Evolutionary conservation across 2,113 vertebrate species (phyloP).

Genomic region (Buteo buteo): DNA sequence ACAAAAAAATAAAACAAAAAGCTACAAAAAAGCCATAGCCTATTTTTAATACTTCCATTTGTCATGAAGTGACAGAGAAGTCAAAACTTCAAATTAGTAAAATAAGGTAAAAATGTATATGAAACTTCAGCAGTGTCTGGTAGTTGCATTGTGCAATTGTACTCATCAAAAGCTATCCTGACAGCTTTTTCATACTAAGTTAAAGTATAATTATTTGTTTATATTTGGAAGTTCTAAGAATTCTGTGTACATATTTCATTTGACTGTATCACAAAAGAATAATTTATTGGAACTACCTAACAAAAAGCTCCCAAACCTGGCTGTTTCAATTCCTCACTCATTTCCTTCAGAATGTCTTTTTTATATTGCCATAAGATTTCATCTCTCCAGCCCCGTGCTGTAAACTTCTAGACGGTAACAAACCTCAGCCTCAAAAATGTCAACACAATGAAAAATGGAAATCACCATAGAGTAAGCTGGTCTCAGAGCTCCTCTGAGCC

Average conservation of each 20-base stretch:
- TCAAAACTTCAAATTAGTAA: constrained; percentile 55
- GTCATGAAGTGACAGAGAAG: constrained; percentile 34
- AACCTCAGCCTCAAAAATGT: constrained; percentile 40
- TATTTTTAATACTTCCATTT: constrained; percentile 48
- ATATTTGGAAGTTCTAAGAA: constrained; percentile 67
- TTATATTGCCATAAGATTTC: constrained; percentile 41
- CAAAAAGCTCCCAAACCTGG: constrained; percentile 36
- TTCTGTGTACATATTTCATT: constrained; percentile 47
- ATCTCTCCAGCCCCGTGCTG: constrained; percentile 10
- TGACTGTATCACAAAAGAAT: constrained; percentile 66
- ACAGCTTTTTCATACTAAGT: constrained; percentile 63
- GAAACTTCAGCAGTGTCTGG: constrained; percentile 31
- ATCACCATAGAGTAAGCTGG: neutral
- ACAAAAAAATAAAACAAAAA: neutral
- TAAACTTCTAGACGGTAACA: constrained; percentile 22
- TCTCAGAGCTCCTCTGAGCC: constrained; percentile 29
- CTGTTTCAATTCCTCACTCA: constrained; percentile 27
- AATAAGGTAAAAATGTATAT: constrained; percentile 30
- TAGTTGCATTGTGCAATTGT: constrained; percentile 47
- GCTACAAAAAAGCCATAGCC: neutral
- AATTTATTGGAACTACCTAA: constrained; percentile 57
- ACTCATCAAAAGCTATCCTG: constrained; percentile 56
- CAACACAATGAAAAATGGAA: constrained; percentile 53
- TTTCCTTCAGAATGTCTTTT: constrained; percentile 46
- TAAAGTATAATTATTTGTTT: constrained; percentile 69